phyloP scores from a whole-genome alignment of 2,113 vertebrate genomes.

The Zosterops japonicus region DNA sequence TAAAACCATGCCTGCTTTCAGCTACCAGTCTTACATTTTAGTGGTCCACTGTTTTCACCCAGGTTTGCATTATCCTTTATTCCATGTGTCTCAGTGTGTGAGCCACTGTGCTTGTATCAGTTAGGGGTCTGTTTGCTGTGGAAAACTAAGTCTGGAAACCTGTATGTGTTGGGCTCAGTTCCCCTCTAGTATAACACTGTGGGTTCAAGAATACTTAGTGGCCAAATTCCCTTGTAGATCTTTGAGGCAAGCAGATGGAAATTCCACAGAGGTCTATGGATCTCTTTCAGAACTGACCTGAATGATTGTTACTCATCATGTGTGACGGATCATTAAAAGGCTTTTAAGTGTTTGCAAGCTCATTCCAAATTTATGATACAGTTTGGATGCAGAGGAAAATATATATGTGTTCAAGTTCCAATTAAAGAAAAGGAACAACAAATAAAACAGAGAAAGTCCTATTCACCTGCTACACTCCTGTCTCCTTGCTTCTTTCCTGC shows the following conservation, averaged over 20 bases:
- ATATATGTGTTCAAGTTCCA: not conserved
- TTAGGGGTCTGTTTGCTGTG: not conserved
- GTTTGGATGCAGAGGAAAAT: not conserved
- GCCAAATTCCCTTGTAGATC: not conserved
- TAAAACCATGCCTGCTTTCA: not conserved
- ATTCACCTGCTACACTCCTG: not conserved
- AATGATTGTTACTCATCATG: constrained; percentile 28
- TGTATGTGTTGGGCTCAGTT: not conserved
- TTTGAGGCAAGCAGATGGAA: not conserved
- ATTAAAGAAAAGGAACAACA: not conserved
- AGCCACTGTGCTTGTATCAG: not conserved
- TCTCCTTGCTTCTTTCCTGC: not conserved
- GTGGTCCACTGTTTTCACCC: not conserved
- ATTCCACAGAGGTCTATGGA: constrained; percentile 8
- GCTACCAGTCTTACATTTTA: not conserved
- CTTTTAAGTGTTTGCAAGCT: constrained; percentile 24
- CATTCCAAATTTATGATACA: not conserved
- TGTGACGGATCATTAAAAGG: constrained; percentile 14
- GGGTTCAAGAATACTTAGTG: not conserved
- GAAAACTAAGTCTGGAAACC: not conserved
- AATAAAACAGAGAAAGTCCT: not conserved
- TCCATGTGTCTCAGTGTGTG: not conserved
- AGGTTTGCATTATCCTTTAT: not conserved
- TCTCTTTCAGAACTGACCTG: not conserved
- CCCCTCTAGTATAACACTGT: not conserved